Conservation (phyloP, 2,888 invertebrate genomes). For the Caenorhabditis sp. region DNA sequence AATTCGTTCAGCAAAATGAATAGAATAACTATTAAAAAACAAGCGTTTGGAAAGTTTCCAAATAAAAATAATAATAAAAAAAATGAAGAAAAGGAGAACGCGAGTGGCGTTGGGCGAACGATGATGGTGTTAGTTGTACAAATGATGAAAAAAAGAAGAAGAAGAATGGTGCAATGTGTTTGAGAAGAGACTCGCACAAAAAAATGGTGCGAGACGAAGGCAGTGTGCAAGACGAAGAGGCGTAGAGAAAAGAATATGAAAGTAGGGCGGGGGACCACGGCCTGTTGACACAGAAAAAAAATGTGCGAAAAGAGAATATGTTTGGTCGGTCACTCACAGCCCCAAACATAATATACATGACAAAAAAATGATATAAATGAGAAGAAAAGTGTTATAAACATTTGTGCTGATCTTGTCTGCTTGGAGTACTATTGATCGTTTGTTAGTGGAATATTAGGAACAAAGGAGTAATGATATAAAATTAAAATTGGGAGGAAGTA, state of each 20-base stretch:
- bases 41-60: too few relatives aligned
- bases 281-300: neutral
- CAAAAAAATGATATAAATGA: neutral
- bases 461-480: neutral
- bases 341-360: neutral
- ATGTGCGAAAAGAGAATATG: neutral
- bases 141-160: too few relatives aligned
- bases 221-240: neutral
- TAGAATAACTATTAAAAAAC: too few relatives aligned
- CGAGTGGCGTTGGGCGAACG: neutral
- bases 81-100: neutral
- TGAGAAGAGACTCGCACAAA: neutral
- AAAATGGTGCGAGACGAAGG: neutral
- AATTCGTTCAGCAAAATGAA: too few relatives aligned
- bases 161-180: neutral
- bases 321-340: neutral
- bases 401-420: neutral
- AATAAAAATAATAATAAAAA: neutral
- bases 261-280: neutral
- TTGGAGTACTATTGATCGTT: neutral
- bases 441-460: neutral
- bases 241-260: neutral
- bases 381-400: neutral
- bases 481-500: neutral
- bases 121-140: too few relatives aligned